Conservation (phyloP, 2,797 vertebrate species). For the Coreius guichenoti region DNA sequence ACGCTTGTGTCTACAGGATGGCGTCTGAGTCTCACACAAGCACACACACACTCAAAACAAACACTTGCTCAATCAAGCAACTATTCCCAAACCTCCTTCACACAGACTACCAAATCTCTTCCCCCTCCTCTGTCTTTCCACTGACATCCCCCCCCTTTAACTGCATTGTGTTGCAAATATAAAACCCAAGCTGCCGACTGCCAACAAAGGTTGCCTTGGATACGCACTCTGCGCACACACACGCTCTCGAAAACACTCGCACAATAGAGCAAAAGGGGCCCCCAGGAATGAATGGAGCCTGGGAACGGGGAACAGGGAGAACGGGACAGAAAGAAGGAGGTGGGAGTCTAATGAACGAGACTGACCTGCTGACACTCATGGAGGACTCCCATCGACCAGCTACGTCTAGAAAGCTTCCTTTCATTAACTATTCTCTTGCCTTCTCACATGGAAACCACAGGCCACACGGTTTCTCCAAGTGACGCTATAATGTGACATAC, state of each 20-base stretch:
- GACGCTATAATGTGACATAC: not conserved
- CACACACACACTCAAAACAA: slow-evolving; percentile 42
- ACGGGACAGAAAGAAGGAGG: slow-evolving; percentile 35
- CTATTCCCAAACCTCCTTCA: slow-evolving; percentile 51
- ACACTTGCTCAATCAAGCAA: slow-evolving; percentile 51
- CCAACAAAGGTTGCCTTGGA: slow-evolving; percentile 69
- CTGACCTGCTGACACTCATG: slow-evolving; percentile 59
- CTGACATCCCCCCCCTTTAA: slow-evolving; percentile 1
- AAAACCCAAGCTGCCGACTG: slow-evolving; percentile 60
- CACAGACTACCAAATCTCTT: slow-evolving; percentile 26
- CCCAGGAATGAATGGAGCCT: slow-evolving; percentile 64
- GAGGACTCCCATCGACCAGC: slow-evolving; percentile 49
- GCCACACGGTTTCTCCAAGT: not conserved
- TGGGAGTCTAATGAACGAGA: slow-evolving; percentile 50
- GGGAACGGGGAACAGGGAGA: slow-evolving; percentile 58
- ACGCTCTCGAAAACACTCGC: slow-evolving; percentile 46
- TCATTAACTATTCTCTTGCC: slow-evolving; percentile 33
- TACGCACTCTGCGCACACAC: slow-evolving; percentile 56
- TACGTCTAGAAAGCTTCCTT: slow-evolving; percentile 45
- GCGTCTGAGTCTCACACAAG: not conserved
- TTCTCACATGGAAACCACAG: slow-evolving; percentile 1
- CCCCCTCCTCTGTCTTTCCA: slow-evolving; percentile 17
- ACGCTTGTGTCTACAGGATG: slow-evolving; percentile 53
- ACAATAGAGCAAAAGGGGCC: slow-evolving; percentile 61
- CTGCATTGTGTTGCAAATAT: slow-evolving; percentile 68